phyloP scores from a whole-genome alignment of 2,113 vertebrate genomes.

The Pagrus major region DNA sequence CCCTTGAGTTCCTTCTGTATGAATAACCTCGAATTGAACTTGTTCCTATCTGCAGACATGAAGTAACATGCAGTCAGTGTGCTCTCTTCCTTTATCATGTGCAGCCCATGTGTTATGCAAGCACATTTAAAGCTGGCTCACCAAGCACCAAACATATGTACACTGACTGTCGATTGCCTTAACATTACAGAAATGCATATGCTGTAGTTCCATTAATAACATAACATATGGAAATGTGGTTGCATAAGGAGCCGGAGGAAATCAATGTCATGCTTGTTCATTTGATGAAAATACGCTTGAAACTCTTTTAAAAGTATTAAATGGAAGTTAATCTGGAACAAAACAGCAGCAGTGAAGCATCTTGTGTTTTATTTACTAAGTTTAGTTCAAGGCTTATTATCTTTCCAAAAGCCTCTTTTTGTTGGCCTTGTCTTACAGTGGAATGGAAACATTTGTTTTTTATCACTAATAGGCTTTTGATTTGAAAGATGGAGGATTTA shows the following conservation, averaged over 20 bases:
- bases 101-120: constrained; percentile 38
- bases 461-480: constrained; percentile 3
- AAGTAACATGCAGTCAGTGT: background rate
- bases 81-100: background rate
- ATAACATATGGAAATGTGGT: background rate
- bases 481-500: background rate
- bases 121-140: constrained; percentile 12
- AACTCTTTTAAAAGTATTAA: background rate
- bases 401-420: constrained; percentile 2
- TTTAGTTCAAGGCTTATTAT: constrained; percentile 5
- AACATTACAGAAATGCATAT: background rate
- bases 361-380: background rate
- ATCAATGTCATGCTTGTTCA: background rate
- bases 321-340: background rate
- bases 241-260: background rate
- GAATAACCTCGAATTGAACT: background rate
- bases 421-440: background rate
- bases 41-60: background rate
- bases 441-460: background rate
- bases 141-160: constrained; percentile 19
- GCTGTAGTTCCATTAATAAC: background rate
- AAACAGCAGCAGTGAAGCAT: background rate
- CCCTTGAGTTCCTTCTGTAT: background rate
- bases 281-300: background rate
- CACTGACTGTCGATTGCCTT: background rate